Evolutionary conservation across 2,113 vertebrate species (phyloP).

Genomic region (Chrysemys picta): DNA sequence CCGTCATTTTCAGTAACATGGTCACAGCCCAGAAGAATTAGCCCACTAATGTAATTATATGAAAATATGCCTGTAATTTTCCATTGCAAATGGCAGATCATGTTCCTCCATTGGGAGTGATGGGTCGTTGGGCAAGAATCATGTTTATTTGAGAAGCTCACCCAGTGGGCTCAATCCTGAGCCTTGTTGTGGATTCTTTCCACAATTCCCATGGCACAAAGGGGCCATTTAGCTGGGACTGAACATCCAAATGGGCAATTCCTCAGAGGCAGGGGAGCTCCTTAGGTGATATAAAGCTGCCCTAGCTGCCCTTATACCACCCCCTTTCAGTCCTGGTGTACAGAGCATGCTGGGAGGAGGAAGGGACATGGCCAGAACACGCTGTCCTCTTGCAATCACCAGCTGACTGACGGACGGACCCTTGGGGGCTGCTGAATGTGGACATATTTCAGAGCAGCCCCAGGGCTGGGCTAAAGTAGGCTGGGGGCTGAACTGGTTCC

Average conservation of each 20-base stretch:
- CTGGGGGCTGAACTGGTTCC: neutral
- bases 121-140: neutral
- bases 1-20: constrained; percentile 49
- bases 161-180: neutral
- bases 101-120: constrained; percentile 22
- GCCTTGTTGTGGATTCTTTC: neutral
- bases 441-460: neutral
- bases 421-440: no score
- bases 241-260: neutral
- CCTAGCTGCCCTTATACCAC: no score
- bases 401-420: neutral
- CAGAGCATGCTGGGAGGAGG: neutral
- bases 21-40: constrained; percentile 75
- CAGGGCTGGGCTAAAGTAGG: neutral
- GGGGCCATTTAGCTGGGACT: neutral
- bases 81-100: constrained; percentile 65
- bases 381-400: neutral
- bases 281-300: neutral
- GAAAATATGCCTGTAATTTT: constrained; percentile 76
- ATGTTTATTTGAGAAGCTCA: neutral
- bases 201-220: rapidly evolving
- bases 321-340: neutral
- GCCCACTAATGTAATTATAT: constrained; percentile 48
- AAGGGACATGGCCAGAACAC: neutral
- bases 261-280: no score